These are phyloP conservation scores for Puma concolor DNA, from an alignment of 2,113 vertebrate genomes.

Conservation along the genomic window DNA sequence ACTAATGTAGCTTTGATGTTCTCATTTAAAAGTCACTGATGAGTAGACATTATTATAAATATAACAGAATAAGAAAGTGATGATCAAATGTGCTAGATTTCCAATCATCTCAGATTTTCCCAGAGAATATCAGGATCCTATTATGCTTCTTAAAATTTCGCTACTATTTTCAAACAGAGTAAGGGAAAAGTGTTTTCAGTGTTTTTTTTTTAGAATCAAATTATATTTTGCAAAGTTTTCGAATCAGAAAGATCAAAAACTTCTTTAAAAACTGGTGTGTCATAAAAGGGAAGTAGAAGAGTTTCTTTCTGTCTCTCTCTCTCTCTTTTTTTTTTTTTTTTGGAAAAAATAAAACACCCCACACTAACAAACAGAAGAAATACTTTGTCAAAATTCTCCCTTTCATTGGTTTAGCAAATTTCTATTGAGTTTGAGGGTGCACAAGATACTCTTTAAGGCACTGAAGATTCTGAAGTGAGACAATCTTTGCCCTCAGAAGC, in stretches of 20 bases:
- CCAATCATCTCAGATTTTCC: neutral
- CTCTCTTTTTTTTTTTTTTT: neutral
- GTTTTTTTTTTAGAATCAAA: neutral
- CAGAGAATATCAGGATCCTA: neutral
- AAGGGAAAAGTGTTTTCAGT: neutral
- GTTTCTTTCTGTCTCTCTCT: neutral
- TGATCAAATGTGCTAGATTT: neutral
- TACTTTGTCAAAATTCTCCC: neutral
- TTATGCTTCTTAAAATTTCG: neutral
- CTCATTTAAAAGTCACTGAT: neutral
- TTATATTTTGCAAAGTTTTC: neutral
- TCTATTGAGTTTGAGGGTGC: neutral
- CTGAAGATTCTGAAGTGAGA: neutral
- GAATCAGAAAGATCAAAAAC: neutral
- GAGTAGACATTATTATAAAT: neutral
- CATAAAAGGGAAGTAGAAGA: neutral
- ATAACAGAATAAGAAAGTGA: slow-evolving; percentile 22
- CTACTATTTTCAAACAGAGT: slow-evolving; percentile 22
- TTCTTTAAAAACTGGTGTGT: neutral
- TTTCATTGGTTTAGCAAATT: neutral
- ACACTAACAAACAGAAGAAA: neutral
- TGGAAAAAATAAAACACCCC: neutral
- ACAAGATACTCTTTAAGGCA: neutral
- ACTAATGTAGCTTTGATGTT: neutral
- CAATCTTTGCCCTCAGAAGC: neutral